Evolutionary conservation across 2,113 vertebrate genomes (phyloP).

Genomic region (Caracal caracal): DNA sequence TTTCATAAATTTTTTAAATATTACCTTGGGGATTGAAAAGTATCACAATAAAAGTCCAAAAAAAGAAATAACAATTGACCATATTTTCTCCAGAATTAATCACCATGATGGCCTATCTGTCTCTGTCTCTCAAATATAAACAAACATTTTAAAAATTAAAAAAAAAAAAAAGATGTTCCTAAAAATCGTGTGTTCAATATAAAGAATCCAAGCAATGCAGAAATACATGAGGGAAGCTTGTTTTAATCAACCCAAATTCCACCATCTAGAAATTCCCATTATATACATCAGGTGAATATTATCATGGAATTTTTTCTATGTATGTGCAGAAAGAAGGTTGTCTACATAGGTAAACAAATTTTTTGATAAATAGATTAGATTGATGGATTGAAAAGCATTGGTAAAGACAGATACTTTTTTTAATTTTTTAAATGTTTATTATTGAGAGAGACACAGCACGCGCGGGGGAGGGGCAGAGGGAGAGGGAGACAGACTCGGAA

Average conservation of each 20-base stretch:
- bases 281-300: neutral
- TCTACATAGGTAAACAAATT: neutral
- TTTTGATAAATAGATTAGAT: neutral
- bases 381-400: neutral
- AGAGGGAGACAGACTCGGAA: no score
- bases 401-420: neutral
- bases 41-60: neutral
- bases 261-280: neutral
- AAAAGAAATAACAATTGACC: neutral
- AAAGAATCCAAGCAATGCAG: neutral
- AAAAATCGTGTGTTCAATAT: neutral
- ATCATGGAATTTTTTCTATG: neutral
- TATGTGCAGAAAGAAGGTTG: neutral
- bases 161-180: neutral
- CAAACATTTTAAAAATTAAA: no score
- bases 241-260: neutral
- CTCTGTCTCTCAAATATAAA: no score
- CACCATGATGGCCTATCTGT: neutral
- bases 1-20: conserved; percentile 20
- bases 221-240: neutral
- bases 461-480: no score
- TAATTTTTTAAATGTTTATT: no score
- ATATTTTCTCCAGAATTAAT: neutral
- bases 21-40: neutral
- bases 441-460: no score